Base-by-base conservation (phyloP, 1,140 invertebrate species). In the Calycopis cecrops region DNA sequence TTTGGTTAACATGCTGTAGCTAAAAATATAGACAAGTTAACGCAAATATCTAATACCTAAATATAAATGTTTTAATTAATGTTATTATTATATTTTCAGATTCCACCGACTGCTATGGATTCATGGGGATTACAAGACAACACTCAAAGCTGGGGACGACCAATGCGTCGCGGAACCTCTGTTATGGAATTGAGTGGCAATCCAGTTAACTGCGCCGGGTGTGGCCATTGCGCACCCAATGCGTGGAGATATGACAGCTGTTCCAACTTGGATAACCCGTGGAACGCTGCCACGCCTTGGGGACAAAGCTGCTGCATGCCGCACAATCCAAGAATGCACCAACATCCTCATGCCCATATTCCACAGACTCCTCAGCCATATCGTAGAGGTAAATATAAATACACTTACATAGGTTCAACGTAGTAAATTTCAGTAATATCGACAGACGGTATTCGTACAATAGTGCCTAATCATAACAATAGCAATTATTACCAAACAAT, bases 191-290 rank as follows among this genome's bases (percentile, higher is more conserved):
- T 85, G 3, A 70, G 77, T 3, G 74, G 72, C 0, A 69, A 58
- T 1, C 92, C 92, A 0, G 92, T 93, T 17, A 70, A 93, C 59
- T 92, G 75, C 35, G 88, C 48, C 17, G 83, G 74, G 62, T 92
- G 89, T 73, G 88, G 85, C 60, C 89, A 79, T 73, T 91, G 91
- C 35, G 53, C 67, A 12, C 34, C 62, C 3, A 63, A 73, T 42
- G 69, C 87, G 63, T 68, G 85, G 87, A 90, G 92, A 67, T 92
- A 87, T 63, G 89, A 90, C 37, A 93, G 92, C 56, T 93, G 92
- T 64, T 88, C 92, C 60, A 93, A 91, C 52, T 80, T 93, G 14
- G 92, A 93, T 57, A 77, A 91, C 62, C 71, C 87, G 17, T 82
- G 74, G 64, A 75, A 62, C 59, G 76, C 61, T 11, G 61, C 79